A percentile compares a stretch with the other conserved stretches of the same genome.
Conservation (phyloP, 2,113 vertebrate genomes). For the Jaculus jaculus region DNA sequence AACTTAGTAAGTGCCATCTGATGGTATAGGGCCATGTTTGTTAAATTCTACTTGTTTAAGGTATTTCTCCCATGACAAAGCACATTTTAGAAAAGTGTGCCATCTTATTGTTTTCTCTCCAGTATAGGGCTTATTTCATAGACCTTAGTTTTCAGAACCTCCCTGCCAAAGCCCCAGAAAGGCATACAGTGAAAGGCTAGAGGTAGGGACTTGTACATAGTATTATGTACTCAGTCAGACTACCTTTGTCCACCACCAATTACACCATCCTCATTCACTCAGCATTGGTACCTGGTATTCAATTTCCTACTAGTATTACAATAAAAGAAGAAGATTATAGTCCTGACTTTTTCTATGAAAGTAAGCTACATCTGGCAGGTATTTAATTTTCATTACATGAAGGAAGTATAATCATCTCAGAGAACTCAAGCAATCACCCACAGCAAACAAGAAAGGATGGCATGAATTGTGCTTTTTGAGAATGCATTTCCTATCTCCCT, state of each 20-base stretch:
- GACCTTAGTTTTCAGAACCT: not conserved
- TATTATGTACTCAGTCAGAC: not conserved
- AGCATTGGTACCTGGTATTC: not conserved
- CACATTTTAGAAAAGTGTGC: not conserved
- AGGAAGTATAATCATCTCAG: not conserved
- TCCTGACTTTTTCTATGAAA: slow-evolving; percentile 22
- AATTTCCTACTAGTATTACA: not conserved
- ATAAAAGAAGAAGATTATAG: not conserved
- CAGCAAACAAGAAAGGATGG: slow-evolving; percentile 36
- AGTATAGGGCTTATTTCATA: not conserved
- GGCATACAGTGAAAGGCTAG: not conserved
- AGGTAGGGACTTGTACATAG: not conserved
- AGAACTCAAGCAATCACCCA: slow-evolving; percentile 34
- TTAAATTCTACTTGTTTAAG: not conserved
- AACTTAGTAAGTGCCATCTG: not conserved
- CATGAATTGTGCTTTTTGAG: slow-evolving; percentile 27
- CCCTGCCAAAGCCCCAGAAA: not conserved
- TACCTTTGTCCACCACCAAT: not conserved
- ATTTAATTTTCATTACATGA: slow-evolving; percentile 55
- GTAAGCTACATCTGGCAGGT: not conserved
- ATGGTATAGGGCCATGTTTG: not conserved
- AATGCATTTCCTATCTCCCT: not conserved
- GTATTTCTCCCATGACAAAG: not conserved
- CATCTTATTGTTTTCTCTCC: not conserved
- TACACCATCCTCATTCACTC: not conserved